These are phyloP conservation scores for Serripes groenlandicus DNA, from an alignment of 2,888 invertebrate species.

Conservation along the genomic window DNA sequence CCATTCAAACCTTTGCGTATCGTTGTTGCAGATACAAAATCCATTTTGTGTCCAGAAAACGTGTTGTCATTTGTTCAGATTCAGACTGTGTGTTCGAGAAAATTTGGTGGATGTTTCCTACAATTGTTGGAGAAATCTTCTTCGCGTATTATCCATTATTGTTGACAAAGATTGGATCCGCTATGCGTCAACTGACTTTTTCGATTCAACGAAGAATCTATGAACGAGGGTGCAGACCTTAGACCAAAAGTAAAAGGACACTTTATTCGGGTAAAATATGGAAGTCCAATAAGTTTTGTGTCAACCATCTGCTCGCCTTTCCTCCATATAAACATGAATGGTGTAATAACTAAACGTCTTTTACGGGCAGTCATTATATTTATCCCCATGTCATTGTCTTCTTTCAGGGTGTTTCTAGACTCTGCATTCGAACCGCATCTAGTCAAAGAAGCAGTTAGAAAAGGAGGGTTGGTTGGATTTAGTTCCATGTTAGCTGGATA, in stretches of 20 bases:
- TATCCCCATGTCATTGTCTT: conserved; percentile 25
- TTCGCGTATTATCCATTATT: conserved; percentile 52
- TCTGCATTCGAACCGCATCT: conserved; percentile 20
- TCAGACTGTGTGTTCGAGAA: conserved; percentile 27
- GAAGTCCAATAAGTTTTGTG: conserved; percentile 32
- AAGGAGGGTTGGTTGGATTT: conserved; percentile 48
- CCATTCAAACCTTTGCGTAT: conserved; percentile 55
- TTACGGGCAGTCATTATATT: conserved; percentile 20
- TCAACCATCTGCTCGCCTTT: conserved; percentile 34
- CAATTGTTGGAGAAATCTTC: conserved; percentile 34
- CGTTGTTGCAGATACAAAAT: conserved; percentile 41
- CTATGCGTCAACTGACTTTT: not conserved
- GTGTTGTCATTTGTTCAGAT: conserved; percentile 22
- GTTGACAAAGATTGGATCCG: conserved; percentile 27
- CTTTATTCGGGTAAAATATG: conserved; percentile 13
- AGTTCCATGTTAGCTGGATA: conserved; percentile 46
- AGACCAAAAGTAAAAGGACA: not conserved
- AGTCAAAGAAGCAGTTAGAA: conserved; percentile 31
- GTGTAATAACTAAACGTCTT: conserved; percentile 18
- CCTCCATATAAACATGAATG: not conserved
- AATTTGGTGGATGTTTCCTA: conserved; percentile 54
- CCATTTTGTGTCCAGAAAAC: not conserved
- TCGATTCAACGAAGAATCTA: not conserved
- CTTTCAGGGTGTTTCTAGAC: conserved; percentile 30
- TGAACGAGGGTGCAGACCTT: not conserved